Base-by-base conservation (phyloP, 2,113 vertebrate species). In the Carlito syrichta region DNA sequence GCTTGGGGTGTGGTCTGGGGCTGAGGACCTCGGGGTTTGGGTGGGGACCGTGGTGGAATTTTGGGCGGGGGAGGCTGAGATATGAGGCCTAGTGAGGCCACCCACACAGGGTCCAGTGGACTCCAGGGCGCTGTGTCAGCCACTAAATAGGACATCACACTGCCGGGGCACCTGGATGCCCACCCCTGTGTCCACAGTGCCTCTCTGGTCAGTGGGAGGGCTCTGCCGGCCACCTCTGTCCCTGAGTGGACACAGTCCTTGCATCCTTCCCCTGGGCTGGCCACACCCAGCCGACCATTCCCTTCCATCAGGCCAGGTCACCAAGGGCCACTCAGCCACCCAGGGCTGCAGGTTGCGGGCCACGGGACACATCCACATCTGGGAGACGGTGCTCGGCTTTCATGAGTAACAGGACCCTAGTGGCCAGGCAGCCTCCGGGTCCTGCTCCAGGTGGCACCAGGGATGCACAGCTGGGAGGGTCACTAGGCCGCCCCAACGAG, bases 61-160 rank as follows among this genome's bases (percentile, higher is more conserved):
- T 1, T 13, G 83, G 27, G 38, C 66, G 35, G 30, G 7, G 10
- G 0, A 9, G 58, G 71, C 63, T 10, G 22, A 16, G 19, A 50
- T 6, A 19, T 30, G 56, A 56, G 22, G 60, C n/a, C n/a, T n/a
- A n/a, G 13, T 11, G 1, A 30, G 62, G 30, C 10, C 11, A 52
- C 48, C 66, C 69, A 43, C 14, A 1, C 38, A 25, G 38, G 43
- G 32, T 78, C 76, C n/a, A 19, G 50, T 9, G 1, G 32, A 17
- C 23, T 52, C 3, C 0, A 38, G 79, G 63, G 38, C 17, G 1
- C 4, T 3, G 0, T 35, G 35, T 13, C 50, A 27, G 77, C 20
- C 22, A 14, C n/a, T 27, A 9, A 5, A 48, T 1, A 1, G 69
- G 6, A 10, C 35, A 45, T 13, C 62, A 4, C 8, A 1, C 8